phyloP scores from a whole-genome alignment of 92 coral and sea anemone genomes.

The Parazoanthus atlanticus region DNA sequence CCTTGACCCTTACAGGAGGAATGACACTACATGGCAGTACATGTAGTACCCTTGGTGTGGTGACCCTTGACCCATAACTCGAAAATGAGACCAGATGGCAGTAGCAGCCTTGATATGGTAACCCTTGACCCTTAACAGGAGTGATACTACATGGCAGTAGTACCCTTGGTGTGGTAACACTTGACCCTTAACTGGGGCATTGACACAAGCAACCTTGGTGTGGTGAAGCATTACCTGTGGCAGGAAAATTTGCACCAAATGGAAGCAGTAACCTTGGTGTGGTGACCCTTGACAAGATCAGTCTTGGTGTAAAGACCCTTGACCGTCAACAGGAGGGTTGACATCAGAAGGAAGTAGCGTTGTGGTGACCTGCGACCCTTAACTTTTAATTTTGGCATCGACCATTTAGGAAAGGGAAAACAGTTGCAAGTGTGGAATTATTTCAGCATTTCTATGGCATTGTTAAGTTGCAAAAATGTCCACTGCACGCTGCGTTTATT shows the following conservation, averaged over 20 bases:
- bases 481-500: no score
- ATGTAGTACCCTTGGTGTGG: background rate
- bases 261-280: background rate
- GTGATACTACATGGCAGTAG: background rate
- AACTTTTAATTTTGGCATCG: background rate
- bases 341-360: background rate
- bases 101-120: background rate
- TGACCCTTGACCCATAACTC: background rate
- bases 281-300: background rate
- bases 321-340: background rate
- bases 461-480: no score
- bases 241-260: background rate
- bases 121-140: background rate
- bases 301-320: background rate
- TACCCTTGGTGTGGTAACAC: background rate
- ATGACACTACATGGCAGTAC: background rate
- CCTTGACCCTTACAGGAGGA: background rate
- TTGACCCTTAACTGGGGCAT: background rate
- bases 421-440: background rate
- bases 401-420: background rate
- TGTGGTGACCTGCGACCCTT: background rate
- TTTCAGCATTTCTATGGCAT: background rate
- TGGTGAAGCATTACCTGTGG: background rate
- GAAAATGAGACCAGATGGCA: background rate
- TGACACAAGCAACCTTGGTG: background rate